phyloP scores from a whole-genome alignment of 2,797 vertebrate genomes.

The Hypotaenidia philippensis region DNA sequence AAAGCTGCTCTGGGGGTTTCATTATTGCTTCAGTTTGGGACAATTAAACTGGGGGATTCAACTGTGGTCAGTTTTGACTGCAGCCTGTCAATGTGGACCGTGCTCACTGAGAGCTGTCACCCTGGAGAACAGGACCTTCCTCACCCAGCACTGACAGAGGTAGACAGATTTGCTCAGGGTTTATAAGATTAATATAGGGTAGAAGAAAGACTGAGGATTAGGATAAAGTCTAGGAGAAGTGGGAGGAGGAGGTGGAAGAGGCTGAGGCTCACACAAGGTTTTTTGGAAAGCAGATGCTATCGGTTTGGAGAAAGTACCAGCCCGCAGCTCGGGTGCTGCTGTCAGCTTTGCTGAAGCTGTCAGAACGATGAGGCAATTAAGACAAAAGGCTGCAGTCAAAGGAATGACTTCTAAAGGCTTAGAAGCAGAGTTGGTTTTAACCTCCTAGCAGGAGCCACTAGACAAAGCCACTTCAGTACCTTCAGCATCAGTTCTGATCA shows the following conservation, averaged over 20 bases:
- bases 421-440: not conserved
- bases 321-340: not conserved
- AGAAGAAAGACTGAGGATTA: conserved; percentile 15
- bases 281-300: not conserved
- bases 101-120: not conserved
- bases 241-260: not conserved
- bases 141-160: not conserved
- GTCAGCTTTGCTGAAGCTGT: not conserved
- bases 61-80: not conserved
- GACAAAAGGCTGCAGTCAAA: not conserved
- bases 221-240: not conserved
- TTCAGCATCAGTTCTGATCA: not conserved
- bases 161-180: conserved; percentile 28
- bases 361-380: not conserved
- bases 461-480: not conserved
- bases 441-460: not conserved
- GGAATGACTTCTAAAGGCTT: not conserved
- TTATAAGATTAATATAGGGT: conserved; percentile 34
- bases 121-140: not conserved
- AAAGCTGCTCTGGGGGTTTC: not conserved
- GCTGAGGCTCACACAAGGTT: not conserved
- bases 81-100: not conserved
- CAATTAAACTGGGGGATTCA: not conserved
- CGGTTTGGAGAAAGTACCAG: not conserved
- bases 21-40: not conserved